Percentiles rank a stretch among this genome's conserved stretches.
These are phyloP conservation scores for Spodoptera frugiperda DNA, from an alignment of 1,140 invertebrate species.

Conservation along the genomic window DNA sequence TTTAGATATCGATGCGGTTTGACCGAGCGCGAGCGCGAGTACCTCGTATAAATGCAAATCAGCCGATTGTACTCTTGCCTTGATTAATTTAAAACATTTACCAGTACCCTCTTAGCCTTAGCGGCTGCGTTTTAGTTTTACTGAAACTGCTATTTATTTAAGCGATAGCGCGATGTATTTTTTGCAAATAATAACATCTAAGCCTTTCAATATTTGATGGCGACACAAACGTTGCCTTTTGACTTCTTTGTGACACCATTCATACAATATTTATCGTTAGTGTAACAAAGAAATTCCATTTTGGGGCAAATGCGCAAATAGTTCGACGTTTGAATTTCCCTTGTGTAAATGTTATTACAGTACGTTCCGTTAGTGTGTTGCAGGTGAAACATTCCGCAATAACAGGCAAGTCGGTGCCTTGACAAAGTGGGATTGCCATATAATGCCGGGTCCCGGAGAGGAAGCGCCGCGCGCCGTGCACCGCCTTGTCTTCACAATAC, in stretches of 20 bases:
- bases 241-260: constrained; percentile 75
- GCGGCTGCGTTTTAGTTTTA: constrained; percentile 39
- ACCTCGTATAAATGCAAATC: constrained; percentile 78
- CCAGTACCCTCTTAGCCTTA: constrained; percentile 41
- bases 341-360: constrained; percentile 82
- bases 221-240: constrained; percentile 65
- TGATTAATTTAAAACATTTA: constrained; percentile 70
- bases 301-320: constrained; percentile 79
- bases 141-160: constrained; percentile 41
- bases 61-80: constrained; percentile 66
- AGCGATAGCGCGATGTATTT: constrained; percentile 25
- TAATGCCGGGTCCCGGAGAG: constrained; percentile 38
- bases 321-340: constrained; percentile 83
- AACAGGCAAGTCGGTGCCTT: constrained; percentile 55
- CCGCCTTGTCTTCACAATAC: constrained; percentile 40
- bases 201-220: constrained; percentile 64
- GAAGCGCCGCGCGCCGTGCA: constrained; percentile 24
- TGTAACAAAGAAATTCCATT: constrained; percentile 80
- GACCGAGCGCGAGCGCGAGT: constrained; percentile 56
- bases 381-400: constrained; percentile 74
- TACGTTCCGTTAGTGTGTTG: constrained; percentile 67
- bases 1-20: constrained; percentile 63
- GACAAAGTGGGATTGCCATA: constrained; percentile 56
- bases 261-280: constrained; percentile 80
- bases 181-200: constrained; percentile 19